Percentiles rank a stretch among this genome's conserved stretches.
These are phyloP conservation scores for Germaria angustata DNA, from an alignment of 2,888 invertebrate species.

Conservation along the genomic window DNA sequence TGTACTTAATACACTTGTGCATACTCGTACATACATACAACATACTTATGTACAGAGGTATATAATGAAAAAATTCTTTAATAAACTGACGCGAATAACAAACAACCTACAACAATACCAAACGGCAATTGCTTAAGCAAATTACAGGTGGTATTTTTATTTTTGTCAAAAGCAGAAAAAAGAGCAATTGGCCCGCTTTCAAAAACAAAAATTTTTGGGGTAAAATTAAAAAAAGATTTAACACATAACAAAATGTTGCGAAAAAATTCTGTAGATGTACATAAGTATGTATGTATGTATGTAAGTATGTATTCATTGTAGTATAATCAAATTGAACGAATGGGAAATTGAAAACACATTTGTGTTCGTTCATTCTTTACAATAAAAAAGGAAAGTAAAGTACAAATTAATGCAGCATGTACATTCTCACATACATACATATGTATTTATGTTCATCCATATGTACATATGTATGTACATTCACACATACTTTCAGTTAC, in stretches of 20 bases:
- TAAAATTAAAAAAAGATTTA: slow-evolving; percentile 28
- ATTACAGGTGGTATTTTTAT: slow-evolving; percentile 64
- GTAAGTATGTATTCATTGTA: too few relatives aligned
- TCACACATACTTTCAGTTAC: slow-evolving; percentile 32
- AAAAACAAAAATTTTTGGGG: slow-evolving; percentile 32
- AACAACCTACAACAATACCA: slow-evolving; percentile 27
- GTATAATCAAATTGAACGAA: slow-evolving; percentile 27
- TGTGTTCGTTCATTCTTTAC: slow-evolving; percentile 1
- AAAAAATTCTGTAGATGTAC: slow-evolving; percentile 50
- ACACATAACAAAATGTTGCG: slow-evolving; percentile 16
- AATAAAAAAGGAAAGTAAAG: slow-evolving; percentile 1
- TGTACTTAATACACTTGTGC: too few relatives aligned
- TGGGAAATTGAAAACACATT: slow-evolving; percentile 24
- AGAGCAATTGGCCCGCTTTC: slow-evolving; percentile 58
- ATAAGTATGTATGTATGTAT: too few relatives aligned
- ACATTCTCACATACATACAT: neutral
- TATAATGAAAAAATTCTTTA: slow-evolving; percentile 23
- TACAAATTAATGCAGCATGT: neutral
- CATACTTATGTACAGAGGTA: neutral
- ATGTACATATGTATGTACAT: neutral
- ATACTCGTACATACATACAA: too few relatives aligned
- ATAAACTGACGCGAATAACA: slow-evolving; percentile 40
- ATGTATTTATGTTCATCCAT: neutral
- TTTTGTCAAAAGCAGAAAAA: slow-evolving; percentile 31
- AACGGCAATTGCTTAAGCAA: slow-evolving; percentile 55